phyloP scores from a whole-genome alignment of 2,888 invertebrate species.

The Rhimphoctona megacephalus region DNA sequence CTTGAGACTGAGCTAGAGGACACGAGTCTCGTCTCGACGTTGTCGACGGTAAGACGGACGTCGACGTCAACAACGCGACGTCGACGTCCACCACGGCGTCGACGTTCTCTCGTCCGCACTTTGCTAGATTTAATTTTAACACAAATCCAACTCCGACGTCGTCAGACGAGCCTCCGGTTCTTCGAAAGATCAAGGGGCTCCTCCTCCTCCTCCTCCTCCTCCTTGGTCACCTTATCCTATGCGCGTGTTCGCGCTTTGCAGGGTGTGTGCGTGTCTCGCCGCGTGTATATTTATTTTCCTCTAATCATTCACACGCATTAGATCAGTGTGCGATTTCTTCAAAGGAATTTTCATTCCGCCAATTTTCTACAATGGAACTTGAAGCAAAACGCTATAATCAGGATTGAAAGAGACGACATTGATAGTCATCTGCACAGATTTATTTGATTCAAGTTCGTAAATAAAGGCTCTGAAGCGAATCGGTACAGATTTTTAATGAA shows the following conservation, averaged over 20 bases:
- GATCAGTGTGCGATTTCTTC: neutral
- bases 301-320: neutral
- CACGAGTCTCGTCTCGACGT: constrained; percentile 77
- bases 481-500: neutral
- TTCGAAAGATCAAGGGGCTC: constrained; percentile 60
- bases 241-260: neutral
- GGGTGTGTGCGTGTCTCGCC: neutral
- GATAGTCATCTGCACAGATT: neutral
- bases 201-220: too few species aligned
- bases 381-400: neutral
- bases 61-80: constrained; percentile 71
- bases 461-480: neutral
- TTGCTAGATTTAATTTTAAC: constrained; percentile 84
- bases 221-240: constrained; percentile 1
- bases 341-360: neutral
- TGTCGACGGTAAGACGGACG: constrained; percentile 76
- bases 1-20: constrained; percentile 85
- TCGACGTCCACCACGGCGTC: constrained; percentile 73
- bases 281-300: neutral
- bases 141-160: constrained; percentile 70
- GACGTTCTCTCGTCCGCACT: constrained; percentile 72
- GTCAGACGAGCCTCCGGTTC: constrained; percentile 78
- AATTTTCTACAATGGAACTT: neutral
- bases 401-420: too few species aligned
- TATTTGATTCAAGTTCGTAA: too few species aligned